Evolutionary conservation across 2,113 vertebrate species (phyloP).

Genomic region (Ailuropoda melanoleuca): DNA sequence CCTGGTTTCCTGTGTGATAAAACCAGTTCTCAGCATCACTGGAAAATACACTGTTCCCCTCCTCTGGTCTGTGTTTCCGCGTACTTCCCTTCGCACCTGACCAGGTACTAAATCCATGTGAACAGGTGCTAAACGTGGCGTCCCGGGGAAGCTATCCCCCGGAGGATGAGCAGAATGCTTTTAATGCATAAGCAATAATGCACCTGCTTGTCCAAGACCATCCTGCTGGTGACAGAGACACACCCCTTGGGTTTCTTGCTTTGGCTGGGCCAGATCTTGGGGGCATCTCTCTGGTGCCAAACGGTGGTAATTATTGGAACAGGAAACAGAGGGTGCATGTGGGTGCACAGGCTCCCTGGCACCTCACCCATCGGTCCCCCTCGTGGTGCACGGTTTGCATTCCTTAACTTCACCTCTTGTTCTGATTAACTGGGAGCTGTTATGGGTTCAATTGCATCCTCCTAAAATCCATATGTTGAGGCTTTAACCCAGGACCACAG

Average conservation of each 20-base stretch:
- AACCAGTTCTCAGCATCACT: neutral
- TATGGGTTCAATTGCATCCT: neutral
- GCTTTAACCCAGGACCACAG: neutral
- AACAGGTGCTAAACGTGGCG: neutral
- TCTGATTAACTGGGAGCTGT: neutral
- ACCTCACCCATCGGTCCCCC: neutral
- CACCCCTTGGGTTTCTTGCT: neutral
- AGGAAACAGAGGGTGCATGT: rapidly evolving
- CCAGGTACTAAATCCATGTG: neutral
- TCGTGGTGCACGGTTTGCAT: neutral
- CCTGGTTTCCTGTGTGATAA: neutral
- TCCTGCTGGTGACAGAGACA: neutral
- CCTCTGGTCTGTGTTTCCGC: neutral
- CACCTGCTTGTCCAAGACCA: no score
- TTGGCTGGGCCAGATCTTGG: rapidly evolving
- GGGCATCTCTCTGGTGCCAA: neutral
- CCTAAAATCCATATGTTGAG: neutral
- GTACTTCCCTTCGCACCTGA: no score
- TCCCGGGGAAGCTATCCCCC: neutral
- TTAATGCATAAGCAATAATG: neutral
- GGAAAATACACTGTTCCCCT: no score
- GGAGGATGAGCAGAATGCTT: neutral
- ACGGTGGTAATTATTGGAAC: rapidly evolving
- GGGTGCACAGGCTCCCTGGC: neutral
- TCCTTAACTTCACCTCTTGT: neutral